Evolutionary conservation across 2,113 vertebrate genomes (phyloP).

Genomic region (Bombycilla garrulus): DNA sequence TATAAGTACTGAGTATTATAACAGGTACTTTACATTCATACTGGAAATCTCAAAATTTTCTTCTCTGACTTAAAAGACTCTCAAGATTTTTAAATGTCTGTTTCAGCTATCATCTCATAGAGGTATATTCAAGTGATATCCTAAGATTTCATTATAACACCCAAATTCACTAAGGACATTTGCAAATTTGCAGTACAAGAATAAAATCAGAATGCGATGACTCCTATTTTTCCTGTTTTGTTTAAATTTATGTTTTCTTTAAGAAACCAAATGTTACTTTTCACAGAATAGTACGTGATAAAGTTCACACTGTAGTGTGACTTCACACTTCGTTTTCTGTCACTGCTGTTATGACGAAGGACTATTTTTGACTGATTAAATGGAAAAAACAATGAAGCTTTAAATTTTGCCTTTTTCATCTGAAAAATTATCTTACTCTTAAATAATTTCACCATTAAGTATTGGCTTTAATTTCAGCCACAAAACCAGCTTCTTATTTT

Average conservation of each 20-base stretch:
- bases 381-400: neutral
- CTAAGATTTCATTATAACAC: neutral
- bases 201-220: neutral
- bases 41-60: neutral
- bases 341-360: neutral
- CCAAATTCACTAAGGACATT: neutral
- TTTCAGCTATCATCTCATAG: neutral
- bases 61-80: neutral
- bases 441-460: neutral
- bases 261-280: slow-evolving; percentile 2
- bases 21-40: neutral
- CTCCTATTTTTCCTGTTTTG: neutral
- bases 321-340: neutral
- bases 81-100: neutral
- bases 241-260: slow-evolving; percentile 2
- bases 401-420: neutral
- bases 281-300: neutral
- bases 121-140: neutral
- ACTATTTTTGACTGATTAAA: neutral
- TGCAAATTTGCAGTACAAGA: neutral
- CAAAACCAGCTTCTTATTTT: neutral
- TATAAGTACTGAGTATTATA: neutral
- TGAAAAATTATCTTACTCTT: neutral
- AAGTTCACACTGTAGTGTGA: neutral
- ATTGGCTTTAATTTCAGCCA: neutral